phyloP scores from a whole-genome alignment of 2,113 vertebrate genomes.

The Acanthochromis polyacanthus region DNA sequence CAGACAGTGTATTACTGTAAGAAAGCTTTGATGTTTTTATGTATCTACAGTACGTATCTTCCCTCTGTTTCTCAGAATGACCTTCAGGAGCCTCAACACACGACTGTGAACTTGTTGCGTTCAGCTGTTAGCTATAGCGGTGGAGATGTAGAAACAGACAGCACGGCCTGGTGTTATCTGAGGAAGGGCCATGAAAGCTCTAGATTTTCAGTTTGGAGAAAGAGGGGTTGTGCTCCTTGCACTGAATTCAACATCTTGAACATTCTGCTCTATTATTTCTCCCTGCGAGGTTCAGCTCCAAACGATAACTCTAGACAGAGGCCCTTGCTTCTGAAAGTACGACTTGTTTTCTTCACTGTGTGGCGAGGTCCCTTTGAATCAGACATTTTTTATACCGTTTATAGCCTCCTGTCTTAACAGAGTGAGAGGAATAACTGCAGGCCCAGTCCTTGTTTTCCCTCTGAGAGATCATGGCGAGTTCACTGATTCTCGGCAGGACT shows the following conservation, averaged over 20 bases:
- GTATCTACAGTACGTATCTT: no score
- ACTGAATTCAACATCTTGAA: not conserved
- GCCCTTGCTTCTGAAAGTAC: not conserved
- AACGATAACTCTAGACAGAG: slow-evolving; percentile 5
- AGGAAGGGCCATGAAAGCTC: not conserved
- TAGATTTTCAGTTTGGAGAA: not conserved
- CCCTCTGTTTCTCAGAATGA: not conserved
- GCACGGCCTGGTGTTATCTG: not conserved
- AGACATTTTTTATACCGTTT: not conserved
- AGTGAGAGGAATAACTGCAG: slow-evolving; percentile 10
- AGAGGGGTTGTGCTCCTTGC: not conserved
- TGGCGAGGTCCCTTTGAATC: not conserved
- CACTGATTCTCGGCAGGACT: slow-evolving; percentile 21
- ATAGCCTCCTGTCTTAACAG: not conserved
- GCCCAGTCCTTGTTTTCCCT: slow-evolving; percentile 6
- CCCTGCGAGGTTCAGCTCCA: not conserved
- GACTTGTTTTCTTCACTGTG: not conserved
- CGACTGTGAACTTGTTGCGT: not conserved
- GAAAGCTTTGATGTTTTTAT: no score
- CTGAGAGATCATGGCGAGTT: slow-evolving; percentile 25
- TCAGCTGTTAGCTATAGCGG: not conserved
- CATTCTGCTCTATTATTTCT: not conserved
- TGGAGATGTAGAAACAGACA: not conserved
- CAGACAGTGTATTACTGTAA: no score
- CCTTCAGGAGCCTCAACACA: not conserved